phyloP scores from a whole-genome alignment of 2,797 vertebrate genomes.

The Acropternis orthonyx region DNA sequence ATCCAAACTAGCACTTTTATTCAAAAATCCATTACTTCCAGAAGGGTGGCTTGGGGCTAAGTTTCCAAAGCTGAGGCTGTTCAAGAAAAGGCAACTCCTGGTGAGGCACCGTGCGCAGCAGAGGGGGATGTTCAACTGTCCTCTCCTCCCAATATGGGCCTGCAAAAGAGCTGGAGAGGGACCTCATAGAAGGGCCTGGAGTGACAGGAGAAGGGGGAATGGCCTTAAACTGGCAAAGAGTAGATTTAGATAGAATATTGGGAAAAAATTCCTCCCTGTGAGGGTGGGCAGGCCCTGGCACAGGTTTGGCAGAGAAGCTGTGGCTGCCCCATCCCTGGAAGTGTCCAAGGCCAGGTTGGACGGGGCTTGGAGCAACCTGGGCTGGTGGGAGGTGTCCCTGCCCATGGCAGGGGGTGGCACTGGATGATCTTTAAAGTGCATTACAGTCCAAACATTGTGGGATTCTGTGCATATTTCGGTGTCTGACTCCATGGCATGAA shows the following conservation, averaged over 20 bases:
- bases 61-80: background rate
- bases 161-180: background rate
- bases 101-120: too few species aligned
- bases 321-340: background rate
- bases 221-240: background rate
- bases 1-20: background rate
- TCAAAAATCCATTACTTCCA: background rate
- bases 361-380: fast-evolving
- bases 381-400: background rate
- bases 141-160: background rate
- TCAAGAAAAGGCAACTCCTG: background rate
- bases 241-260: background rate
- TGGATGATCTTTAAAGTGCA: background rate
- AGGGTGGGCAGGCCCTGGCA: background rate
- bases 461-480: background rate
- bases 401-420: fast-evolving
- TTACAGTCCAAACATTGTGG: background rate
- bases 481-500: fast-evolving
- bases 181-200: background rate
- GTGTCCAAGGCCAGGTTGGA: background rate
- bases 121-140: background rate
- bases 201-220: background rate
- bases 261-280: background rate
- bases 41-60: fast-evolving
- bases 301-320: fast-evolving